These are phyloP conservation scores for Platyscapa corneri DNA, from an alignment of 1,140 invertebrate species.

Conservation along the genomic window DNA sequence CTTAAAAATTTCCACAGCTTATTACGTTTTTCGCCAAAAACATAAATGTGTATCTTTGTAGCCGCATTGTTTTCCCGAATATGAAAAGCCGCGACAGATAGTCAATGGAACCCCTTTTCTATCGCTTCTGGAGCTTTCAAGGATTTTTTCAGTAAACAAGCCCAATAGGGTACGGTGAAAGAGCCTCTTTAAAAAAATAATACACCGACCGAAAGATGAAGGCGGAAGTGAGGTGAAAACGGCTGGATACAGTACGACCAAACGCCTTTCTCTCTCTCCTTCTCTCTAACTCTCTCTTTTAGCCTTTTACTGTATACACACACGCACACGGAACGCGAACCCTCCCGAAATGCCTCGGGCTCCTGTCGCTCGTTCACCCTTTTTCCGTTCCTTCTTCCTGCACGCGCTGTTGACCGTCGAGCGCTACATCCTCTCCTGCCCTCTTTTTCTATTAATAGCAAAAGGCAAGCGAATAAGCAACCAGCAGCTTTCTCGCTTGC, in stretches of 20 bases:
- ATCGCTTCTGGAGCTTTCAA: not conserved
- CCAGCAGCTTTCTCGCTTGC: not conserved
- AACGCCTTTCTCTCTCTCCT: not conserved
- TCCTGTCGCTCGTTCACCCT: slow-evolving; percentile 55
- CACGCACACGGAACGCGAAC: not conserved
- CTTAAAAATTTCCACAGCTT: not conserved
- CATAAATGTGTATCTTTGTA: not conserved
- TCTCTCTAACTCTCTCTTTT: not conserved
- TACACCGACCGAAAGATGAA: slow-evolving; percentile 32
- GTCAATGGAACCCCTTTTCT: not conserved
- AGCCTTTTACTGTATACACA: slow-evolving; percentile 12
- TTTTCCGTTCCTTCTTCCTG: slow-evolving; percentile 53
- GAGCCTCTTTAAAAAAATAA: slow-evolving; percentile 30
- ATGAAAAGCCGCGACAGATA: not conserved
- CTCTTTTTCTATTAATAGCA: slow-evolving; percentile 65
- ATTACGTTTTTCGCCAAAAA: not conserved
- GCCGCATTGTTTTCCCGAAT: too few species aligned
- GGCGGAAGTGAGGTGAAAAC: slow-evolving; percentile 37
- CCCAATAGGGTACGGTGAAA: slow-evolving; percentile 43
- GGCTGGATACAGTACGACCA: not conserved
- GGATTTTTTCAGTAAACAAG: not conserved
- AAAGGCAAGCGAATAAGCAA: slow-evolving; percentile 41
- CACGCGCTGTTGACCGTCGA: slow-evolving; percentile 59
- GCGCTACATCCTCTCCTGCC: slow-evolving; percentile 56
- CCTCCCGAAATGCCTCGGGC: slow-evolving; percentile 21